These are phyloP conservation scores for Sympetrum striolatum DNA, from an alignment of 2,888 invertebrate species.

Conservation along the genomic window DNA sequence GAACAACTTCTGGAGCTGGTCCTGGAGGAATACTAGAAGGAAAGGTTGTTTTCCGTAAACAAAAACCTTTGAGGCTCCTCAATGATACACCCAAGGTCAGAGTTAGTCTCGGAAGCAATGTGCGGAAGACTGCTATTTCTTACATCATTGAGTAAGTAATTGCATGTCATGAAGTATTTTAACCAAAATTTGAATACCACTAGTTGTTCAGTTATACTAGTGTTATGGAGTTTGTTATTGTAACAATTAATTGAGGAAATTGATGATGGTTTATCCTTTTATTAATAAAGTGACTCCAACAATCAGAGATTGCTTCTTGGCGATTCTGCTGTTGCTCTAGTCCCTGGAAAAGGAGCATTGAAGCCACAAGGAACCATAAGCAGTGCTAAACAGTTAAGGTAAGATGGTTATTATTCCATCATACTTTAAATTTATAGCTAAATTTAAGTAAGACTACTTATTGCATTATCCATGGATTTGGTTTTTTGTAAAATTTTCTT, in stretches of 20 bases:
- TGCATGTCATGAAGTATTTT: constrained; percentile 45
- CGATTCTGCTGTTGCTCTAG: constrained; percentile 91
- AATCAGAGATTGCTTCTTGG: constrained; percentile 91
- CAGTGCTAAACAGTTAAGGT: constrained; percentile 82
- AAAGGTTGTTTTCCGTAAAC: constrained; percentile 80
- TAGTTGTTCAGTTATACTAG: no score
- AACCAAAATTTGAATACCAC: background rate
- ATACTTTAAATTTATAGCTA: no score
- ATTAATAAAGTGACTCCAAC: constrained; percentile 80
- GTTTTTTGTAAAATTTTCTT: no score
- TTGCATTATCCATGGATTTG: no score
- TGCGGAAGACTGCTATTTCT: constrained; percentile 81
- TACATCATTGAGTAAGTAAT: constrained; percentile 82
- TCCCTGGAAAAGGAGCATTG: constrained; percentile 79
- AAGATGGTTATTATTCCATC: background rate
- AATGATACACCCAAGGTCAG: constrained; percentile 83
- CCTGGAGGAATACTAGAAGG: constrained; percentile 73
- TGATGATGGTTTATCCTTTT: background rate
- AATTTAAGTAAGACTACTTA: no score
- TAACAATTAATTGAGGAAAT: background rate
- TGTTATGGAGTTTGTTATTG: no score
- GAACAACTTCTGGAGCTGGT: constrained; percentile 60
- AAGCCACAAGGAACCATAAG: constrained; percentile 89
- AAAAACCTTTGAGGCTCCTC: constrained; percentile 81
- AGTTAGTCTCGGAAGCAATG: constrained; percentile 74